phyloP scores from a whole-genome alignment of 2,888 invertebrate species.

The Salticus scenicus region DNA sequence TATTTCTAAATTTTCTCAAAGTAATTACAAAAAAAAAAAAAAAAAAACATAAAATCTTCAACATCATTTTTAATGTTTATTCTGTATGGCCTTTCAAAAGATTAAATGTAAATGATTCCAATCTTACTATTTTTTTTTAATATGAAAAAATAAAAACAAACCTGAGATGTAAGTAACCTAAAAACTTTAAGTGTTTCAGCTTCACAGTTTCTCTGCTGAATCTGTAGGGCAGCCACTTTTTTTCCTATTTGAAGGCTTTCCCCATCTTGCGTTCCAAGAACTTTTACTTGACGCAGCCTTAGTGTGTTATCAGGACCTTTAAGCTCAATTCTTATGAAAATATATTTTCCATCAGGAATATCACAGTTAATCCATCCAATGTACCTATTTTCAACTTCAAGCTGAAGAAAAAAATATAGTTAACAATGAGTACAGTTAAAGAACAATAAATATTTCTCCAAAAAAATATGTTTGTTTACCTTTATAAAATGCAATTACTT shows the following conservation, averaged over 20 bases:
- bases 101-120: too few relatives aligned
- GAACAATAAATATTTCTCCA: too few relatives aligned
- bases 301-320: constrained; percentile 94
- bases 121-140: too few relatives aligned
- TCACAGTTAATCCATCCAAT: constrained; percentile 95
- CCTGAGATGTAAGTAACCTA: constrained; percentile 91
- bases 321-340: constrained; percentile 86
- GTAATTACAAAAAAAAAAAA: too few relatives aligned
- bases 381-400: constrained; percentile 88
- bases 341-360: constrained; percentile 80
- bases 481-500: too few relatives aligned
- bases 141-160: too few relatives aligned
- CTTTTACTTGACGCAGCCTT: constrained; percentile 85
- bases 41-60: too few relatives aligned
- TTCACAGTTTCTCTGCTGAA: constrained; percentile 92
- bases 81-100: too few relatives aligned
- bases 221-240: constrained; percentile 73
- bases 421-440: too few relatives aligned
- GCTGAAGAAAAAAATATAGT: constrained; percentile 9
- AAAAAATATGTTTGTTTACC: too few relatives aligned
- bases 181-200: constrained; percentile 94
- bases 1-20: too few relatives aligned
- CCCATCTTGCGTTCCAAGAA: constrained; percentile 73
- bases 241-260: constrained; percentile 73
- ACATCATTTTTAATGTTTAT: too few relatives aligned